Base-by-base conservation (phyloP, 2,888 invertebrate genomes). In the Torymus auratus region DNA sequence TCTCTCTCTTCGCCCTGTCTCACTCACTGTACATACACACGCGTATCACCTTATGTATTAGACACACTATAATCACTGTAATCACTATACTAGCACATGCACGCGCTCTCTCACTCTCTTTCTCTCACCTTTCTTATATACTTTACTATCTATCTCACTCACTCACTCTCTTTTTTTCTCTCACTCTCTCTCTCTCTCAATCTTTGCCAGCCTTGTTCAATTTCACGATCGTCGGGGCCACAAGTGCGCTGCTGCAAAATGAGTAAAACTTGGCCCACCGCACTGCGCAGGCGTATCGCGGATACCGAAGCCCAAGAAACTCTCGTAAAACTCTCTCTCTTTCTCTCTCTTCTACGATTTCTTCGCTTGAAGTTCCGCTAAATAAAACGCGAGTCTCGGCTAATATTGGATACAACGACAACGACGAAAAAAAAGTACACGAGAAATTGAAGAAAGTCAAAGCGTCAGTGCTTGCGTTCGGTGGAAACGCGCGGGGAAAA, bases 11-110 rank as follows among this genome's bases (percentile, higher is more conserved):
- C 67, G 23, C 61, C 74, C 70, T 13, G 68, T 72, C 67, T 78
- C 72, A 65, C 76, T 72, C 61, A 58, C 58, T 80, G 56, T 80
- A 82, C 78, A 80, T 76, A 76, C 80, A 80, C 80, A 62, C 71
- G 76, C 80, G 61, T 28, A 56, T 71, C 74, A 65, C 80, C 41
- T 80, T 23, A 64, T 69, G 78, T 62, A 78, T 73, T 79, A 79
- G 78, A 74, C 69, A 79, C 56, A 67, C 56, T 53, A 41, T 41
- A 11, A 64, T 69, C 73, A 69, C 68, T 78, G 67, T 56, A 50
- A 62, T 73, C 67, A 15, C 20, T 61, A 58, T 58, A 67, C 53
- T 73, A 73, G 78, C 78, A 69, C 78, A 73, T 68, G 78, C 68
- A 78, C 73, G 78, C 78, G 61, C 75, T 55, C 72, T 55, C 72